phyloP scores from a whole-genome alignment of 2,113 vertebrate species.

The Ptilonorhynchus violaceus region DNA sequence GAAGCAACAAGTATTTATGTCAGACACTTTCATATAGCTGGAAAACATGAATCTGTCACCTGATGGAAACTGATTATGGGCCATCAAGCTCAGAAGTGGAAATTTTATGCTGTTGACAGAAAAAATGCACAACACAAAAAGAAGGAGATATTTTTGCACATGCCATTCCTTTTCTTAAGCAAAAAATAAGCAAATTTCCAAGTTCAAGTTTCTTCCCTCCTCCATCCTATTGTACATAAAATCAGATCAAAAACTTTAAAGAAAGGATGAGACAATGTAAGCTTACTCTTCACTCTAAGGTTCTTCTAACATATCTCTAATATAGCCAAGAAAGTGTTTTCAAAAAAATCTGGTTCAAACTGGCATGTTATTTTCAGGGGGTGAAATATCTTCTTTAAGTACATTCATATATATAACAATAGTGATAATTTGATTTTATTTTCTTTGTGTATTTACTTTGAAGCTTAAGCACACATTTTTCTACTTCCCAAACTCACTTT shows the following conservation, averaged over 20 bases:
- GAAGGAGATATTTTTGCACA: background rate
- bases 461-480: background rate
- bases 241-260: background rate
- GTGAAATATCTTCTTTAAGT: background rate
- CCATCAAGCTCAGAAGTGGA: background rate
- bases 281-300: background rate
- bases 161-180: background rate
- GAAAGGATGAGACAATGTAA: background rate
- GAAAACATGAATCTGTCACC: slow-evolving; percentile 20
- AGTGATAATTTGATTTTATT: background rate
- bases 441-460: background rate
- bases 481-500: background rate
- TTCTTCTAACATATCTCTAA: background rate
- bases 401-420: background rate
- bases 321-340: background rate
- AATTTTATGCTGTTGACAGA: background rate
- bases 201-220: background rate
- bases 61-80: slow-evolving; percentile 11
- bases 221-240: background rate
- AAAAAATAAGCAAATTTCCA: background rate
- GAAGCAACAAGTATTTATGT: slow-evolving; percentile 38
- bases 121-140: background rate
- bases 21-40: background rate
- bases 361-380: background rate
- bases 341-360: background rate